These are phyloP conservation scores for Apostichopus leukothele DNA, from an alignment of 53 echinoderm and acorn worm species.

Conservation along the genomic window DNA sequence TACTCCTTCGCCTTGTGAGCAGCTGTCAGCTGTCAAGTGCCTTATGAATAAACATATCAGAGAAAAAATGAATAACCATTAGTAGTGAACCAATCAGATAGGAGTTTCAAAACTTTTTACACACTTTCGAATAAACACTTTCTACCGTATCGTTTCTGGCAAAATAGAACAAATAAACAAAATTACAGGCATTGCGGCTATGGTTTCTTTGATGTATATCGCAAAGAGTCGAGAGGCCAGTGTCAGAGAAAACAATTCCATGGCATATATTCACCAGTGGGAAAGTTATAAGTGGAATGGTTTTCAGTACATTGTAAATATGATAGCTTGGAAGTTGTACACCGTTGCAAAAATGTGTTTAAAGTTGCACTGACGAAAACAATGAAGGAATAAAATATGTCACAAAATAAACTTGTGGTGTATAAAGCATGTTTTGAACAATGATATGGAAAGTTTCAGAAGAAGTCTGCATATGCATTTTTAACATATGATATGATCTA, in stretches of 20 bases:
- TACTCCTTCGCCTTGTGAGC: not conserved
- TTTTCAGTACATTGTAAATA: too few relatives aligned
- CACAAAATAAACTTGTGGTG: too few relatives aligned
- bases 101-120: not conserved
- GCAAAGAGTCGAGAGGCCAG: not conserved
- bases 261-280: not conserved
- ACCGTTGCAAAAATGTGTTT: too few relatives aligned
- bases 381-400: too few relatives aligned
- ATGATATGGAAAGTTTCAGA: too few relatives aligned
- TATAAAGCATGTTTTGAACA: too few relatives aligned
- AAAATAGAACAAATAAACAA: slow-evolving; percentile 7
- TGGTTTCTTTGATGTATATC: not conserved
- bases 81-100: slow-evolving; percentile 4
- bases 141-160: not conserved
- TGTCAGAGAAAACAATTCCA: not conserved
- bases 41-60: slow-evolving; percentile 17
- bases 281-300: too few relatives aligned
- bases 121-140: not conserved
- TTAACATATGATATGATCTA: too few relatives aligned
- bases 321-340: too few relatives aligned
- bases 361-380: too few relatives aligned
- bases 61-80: not conserved
- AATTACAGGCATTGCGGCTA: slow-evolving; percentile 6
- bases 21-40: slow-evolving; percentile 30
- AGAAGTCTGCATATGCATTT: too few relatives aligned